Conservation (phyloP, 2,113 vertebrate genomes). For the Barnardius zonarius region DNA sequence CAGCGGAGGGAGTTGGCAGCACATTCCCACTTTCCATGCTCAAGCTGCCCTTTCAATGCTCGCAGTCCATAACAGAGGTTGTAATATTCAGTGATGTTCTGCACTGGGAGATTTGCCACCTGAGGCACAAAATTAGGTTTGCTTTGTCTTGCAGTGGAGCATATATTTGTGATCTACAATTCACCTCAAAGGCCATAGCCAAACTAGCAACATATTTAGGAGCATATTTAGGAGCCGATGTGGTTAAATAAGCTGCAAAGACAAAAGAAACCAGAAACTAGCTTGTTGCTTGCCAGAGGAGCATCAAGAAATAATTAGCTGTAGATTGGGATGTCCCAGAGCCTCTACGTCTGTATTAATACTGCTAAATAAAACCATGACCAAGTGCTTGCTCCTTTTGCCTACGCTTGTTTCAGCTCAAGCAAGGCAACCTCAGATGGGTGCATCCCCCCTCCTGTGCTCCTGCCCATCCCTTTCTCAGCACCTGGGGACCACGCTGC, state of each 20-base stretch:
- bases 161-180: neutral
- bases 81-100: neutral
- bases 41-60: neutral
- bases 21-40: neutral
- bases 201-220: neutral
- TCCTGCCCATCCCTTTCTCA: neutral
- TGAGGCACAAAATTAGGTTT: neutral
- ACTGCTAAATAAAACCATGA: neutral
- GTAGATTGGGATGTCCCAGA: neutral
- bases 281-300: neutral
- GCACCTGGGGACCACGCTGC: accelerated
- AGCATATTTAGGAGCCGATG: neutral
- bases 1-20: neutral
- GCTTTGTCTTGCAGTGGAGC: neutral
- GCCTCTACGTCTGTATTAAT: neutral
- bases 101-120: neutral
- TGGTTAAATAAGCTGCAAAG: neutral
- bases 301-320: neutral
- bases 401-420: neutral
- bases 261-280: neutral
- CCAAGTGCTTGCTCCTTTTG: neutral
- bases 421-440: neutral
- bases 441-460: neutral
- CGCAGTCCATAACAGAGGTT: neutral
- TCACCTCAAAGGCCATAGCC: neutral